Evolutionary conservation across 2,113 vertebrate genomes (phyloP), one percentile per base, ranked within the genome.

Genomic region (Furnarius figulus): DNA sequence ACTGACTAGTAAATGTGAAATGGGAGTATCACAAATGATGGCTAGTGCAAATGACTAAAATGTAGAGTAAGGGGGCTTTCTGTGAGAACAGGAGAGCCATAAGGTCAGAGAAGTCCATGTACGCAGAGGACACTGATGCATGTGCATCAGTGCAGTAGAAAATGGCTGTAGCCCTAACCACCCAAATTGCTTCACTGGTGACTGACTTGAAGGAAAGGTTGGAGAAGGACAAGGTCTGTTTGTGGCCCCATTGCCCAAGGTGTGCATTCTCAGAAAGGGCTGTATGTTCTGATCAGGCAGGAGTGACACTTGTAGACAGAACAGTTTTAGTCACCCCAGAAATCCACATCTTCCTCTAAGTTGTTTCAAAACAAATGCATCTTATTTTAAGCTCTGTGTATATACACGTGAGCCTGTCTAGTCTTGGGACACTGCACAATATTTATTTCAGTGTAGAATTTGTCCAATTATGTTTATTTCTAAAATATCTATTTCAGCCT

Each of bases 211-310:
- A 68, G n/a, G 58, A 86, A 46, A 0, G 1, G 18, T 7, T 67
- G 56, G 56, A 40, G 44, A 39, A 30, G 9, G 8, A 35, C 15
- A 47, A 80, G 8, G 28, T 5, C 15, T 22, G 3, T 28, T 31
- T 63, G 25, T 37, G 31, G 33, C 30, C 23, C 9, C 19, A 1
- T 14, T 40, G 21, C 53, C 28, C 37, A 42, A 40, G 58, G 7
- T 1, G 1, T 30, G 18, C 16, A 0, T 39, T 70, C 27, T 16
- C 1, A 1, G 55, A 46, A 58, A 23, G 12, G 31, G 2, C 31
- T 74, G 31, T 17, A 21, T 33, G 28, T 39, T 9, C 25, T 74
- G 50, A 9, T 50, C 42, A 71, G 67, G 25, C 31, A 58, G 65
- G 22, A 89, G 28, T 30, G 52, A 37, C 6, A 7, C 20, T 14